Base-by-base conservation (phyloP, 2,113 vertebrate genomes). In the Lepidiolamprologus cunningtoni region DNA sequence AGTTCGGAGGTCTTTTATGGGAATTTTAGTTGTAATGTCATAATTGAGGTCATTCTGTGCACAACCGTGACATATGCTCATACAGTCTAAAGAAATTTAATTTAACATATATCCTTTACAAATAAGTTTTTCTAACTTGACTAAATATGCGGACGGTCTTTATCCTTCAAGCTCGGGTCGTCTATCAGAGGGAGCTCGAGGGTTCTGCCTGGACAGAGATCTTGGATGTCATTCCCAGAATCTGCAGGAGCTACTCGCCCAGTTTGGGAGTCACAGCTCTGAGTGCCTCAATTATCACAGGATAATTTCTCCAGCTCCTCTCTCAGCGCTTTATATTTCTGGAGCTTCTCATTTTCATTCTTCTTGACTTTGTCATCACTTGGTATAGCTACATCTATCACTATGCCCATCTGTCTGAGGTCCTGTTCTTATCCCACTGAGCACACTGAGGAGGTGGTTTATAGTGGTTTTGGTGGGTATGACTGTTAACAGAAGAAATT, bases 401-500 rank as follows among this genome's bases (percentile, higher is more conserved):
- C 1, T 19, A 63, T 11, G 28, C 0, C 28, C 0, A 0, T 35
- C 58, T 4, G 28, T 63, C 66, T 73, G 68, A 47, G 21, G 9
- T 19, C 40, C 21, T 76, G 1, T 28, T 76, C 23, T 28, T 47
- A 1, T 19, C 40, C 40, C 21, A 16, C 21, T 28, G 68, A 76
- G 40, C 58, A 63, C 0, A 66, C 31, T 35, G 61, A 5, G 17
- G 17, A n/a, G 58, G 58, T 35, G 31, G 58, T 11, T 63, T 23
- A 71, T 40, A 23, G 0, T 42, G 55, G 26, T 58, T 58, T 31
- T 4, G 55, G 14, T 9, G 37, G n/a, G 35, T 71, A 14, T 42
- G n/a, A 71, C 35, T 71, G n/a, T 71, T 0, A 21, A 8, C 2
- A 42, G 1, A 23, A 71, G 37, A 71, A 23, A 23, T 37, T 9